phyloP scores from a whole-genome alignment of 35 echinoderm and acorn worm genomes.

The Strongylocentrotus purpuratus region DNA sequence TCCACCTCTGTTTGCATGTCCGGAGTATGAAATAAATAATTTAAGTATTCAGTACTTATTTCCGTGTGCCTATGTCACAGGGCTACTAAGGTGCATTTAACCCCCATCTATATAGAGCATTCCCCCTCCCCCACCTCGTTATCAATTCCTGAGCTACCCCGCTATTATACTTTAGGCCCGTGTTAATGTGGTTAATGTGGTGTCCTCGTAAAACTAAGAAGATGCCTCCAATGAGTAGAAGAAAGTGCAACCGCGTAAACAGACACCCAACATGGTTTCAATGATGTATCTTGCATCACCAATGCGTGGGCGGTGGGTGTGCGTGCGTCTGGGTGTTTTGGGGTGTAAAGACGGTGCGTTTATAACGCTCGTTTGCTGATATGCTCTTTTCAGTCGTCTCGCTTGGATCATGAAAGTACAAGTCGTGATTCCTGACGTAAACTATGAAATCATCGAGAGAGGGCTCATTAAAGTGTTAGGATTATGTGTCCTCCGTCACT shows the following conservation, averaged over 20 bases:
- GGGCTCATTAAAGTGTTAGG: neutral
- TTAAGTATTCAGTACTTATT: too few species aligned
- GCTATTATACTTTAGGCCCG: too few species aligned
- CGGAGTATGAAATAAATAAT: too few species aligned
- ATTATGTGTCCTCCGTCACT: neutral
- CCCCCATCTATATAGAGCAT: too few species aligned
- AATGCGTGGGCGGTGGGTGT: neutral
- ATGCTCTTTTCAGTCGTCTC: neutral
- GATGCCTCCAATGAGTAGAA: neutral
- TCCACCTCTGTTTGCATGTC: too few species aligned
- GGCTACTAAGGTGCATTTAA: too few species aligned
- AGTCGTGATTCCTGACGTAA: neutral
- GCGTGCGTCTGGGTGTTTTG: neutral
- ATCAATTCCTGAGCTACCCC: neutral
- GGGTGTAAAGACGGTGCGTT: neutral
- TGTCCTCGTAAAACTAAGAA: too few species aligned
- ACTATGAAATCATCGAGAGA: neutral
- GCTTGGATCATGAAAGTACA: neutral
- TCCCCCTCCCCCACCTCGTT: too few species aligned
- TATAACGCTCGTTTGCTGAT: neutral
- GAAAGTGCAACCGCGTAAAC: neutral
- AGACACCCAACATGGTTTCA: neutral
- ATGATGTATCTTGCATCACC: neutral
- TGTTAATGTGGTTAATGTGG: too few species aligned
- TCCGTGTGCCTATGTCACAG: too few species aligned